A percentile compares a stretch with the other conserved stretches of the same genome.
These are phyloP conservation scores for Platalea minor DNA, from an alignment of 2,797 vertebrate species.

Conservation along the genomic window DNA sequence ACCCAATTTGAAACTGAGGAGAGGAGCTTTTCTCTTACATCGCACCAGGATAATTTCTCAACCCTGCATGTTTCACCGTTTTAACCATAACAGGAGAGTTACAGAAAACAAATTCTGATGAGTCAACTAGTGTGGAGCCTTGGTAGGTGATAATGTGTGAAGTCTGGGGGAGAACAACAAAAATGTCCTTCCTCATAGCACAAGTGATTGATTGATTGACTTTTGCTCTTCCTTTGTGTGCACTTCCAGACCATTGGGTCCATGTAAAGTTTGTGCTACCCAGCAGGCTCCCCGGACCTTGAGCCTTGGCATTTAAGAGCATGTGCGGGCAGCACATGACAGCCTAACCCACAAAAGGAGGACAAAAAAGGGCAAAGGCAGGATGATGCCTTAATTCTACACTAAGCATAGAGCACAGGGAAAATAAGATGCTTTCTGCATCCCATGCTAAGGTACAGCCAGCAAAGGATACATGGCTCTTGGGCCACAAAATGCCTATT, in stretches of 20 bases:
- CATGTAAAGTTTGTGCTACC: background rate
- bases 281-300: background rate
- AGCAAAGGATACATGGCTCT: background rate
- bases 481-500: background rate
- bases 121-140: background rate
- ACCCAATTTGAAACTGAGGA: background rate
- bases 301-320: background rate
- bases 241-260: background rate
- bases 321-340: background rate
- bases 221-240: background rate
- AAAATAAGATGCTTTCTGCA: background rate
- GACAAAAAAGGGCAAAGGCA: background rate
- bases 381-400: background rate
- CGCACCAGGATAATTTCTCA: background rate
- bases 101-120: background rate
- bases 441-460: background rate
- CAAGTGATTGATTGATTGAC: background rate
- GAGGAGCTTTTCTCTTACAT: background rate
- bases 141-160: background rate
- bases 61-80: background rate
- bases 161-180: background rate
- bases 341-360: background rate
- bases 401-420: background rate
- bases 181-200: background rate
- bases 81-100: background rate